phyloP scores from a whole-genome alignment of 2,113 vertebrate genomes.

The Alaudala cheleensis region DNA sequence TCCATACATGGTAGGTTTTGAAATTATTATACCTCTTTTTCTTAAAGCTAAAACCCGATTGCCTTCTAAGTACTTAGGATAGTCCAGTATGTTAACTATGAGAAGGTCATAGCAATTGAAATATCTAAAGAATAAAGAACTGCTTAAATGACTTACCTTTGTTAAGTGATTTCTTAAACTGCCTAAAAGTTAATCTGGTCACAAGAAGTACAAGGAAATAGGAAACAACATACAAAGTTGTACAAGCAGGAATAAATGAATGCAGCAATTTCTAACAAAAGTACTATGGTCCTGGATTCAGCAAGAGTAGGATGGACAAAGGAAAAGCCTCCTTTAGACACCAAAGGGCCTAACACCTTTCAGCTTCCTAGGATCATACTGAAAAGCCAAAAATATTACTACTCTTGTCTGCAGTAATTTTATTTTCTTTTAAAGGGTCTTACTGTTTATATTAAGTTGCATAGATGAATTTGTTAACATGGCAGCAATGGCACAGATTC shows the following conservation, averaged over 20 bases:
- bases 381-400: neutral
- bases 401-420: neutral
- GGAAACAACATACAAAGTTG: neutral
- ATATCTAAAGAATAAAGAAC: conserved; percentile 2
- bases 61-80: neutral
- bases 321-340: neutral
- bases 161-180: neutral
- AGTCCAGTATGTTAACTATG: neutral
- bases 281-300: neutral
- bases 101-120: conserved; percentile 10
- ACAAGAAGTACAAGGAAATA: neutral
- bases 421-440: neutral
- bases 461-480: neutral
- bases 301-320: neutral
- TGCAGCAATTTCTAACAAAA: neutral
- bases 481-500: neutral
- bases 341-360: neutral
- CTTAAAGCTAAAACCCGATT: neutral
- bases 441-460: neutral
- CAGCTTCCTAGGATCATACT: neutral
- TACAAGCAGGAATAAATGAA: neutral
- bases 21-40: neutral
- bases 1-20: neutral
- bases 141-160: conserved; percentile 8
- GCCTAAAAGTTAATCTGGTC: neutral